Conservation (phyloP, 2,113 vertebrate species). For the Centropus unirufus region DNA sequence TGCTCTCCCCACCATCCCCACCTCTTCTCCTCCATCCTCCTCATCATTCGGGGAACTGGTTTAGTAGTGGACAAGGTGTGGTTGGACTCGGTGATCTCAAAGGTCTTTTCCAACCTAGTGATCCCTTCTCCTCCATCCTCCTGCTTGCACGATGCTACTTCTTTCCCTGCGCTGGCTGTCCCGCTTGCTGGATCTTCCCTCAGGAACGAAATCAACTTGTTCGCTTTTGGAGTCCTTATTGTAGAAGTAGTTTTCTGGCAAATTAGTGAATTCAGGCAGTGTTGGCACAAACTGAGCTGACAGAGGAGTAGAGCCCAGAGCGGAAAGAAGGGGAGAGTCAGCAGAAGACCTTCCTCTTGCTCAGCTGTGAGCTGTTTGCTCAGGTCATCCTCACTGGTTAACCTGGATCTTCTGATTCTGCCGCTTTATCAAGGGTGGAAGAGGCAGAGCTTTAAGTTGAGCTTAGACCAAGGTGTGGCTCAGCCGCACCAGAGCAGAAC, state of each 20-base stretch:
- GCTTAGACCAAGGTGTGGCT: neutral
- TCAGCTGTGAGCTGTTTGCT: neutral
- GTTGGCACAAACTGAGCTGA: neutral
- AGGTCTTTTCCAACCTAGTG: no score
- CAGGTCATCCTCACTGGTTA: neutral
- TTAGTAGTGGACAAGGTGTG: no score
- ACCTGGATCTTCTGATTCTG: neutral
- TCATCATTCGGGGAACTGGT: no score
- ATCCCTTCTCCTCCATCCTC: neutral
- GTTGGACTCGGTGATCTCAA: no score
- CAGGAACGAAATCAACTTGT: neutral
- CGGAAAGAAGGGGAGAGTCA: neutral
- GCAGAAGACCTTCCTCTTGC: neutral
- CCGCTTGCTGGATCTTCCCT: neutral
- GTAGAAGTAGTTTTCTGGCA: neutral
- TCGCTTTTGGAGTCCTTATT: neutral
- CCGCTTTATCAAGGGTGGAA: neutral
- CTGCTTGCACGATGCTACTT: neutral
- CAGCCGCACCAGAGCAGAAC: neutral
- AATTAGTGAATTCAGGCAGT: accelerated
- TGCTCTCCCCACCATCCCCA: neutral
- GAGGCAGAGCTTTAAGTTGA: neutral
- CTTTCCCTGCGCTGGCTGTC: neutral
- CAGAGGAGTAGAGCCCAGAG: accelerated
- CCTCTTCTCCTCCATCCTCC: neutral